Evolutionary conservation across 2,113 vertebrate genomes (phyloP), one percentile per base, ranked within the genome.

Genomic region (Craseonycteris thonglongyai): DNA sequence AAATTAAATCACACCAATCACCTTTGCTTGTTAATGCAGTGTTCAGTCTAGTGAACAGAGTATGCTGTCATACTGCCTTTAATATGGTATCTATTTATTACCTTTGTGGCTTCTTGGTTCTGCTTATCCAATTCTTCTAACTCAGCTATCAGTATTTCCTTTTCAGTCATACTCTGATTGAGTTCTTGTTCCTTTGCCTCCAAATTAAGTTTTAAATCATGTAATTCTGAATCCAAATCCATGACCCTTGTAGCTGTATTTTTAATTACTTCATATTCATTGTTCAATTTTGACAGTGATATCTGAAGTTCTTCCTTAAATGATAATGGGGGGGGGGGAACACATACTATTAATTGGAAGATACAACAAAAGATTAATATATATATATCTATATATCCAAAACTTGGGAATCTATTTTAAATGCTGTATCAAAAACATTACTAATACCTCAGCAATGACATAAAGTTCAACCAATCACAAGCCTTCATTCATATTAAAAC

Each of bases 61-160:
- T 5, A 38, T 7, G 26, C 56, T 18, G 1, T 28, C 33, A 63
- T 28, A n/a, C 19, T 38, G 56, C 35, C 65, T 66, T 47, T 51
- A 35, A 47, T 24, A 16, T 6, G 89, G 61, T 33, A 26, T 19
- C 33, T 69, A 92, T 96, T 98, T 69, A 92, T 96, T 98, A 99
- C 99, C 99, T 99, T 98, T 40, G 99, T 99, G 90, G 99, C 99
- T 94, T 99, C 99, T 96, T 99, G 99, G 97, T 99, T 99, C 96
- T 99, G 99, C 66, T 85, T 98, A 95, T 99, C 99, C 58, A 99
- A 93, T 96, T 99, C 99, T 97, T 99, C 99, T 94, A 99, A 82
- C 86, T 99, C 99, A 1, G 97, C 97, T 93, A 98, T 92, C 68
- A 99, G 97, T 0, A 97, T 98, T 94, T 99, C 98, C 88, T 99